Evolutionary conservation across 2,888 invertebrate genomes (phyloP).

Genomic region (Augiades crinisus): DNA sequence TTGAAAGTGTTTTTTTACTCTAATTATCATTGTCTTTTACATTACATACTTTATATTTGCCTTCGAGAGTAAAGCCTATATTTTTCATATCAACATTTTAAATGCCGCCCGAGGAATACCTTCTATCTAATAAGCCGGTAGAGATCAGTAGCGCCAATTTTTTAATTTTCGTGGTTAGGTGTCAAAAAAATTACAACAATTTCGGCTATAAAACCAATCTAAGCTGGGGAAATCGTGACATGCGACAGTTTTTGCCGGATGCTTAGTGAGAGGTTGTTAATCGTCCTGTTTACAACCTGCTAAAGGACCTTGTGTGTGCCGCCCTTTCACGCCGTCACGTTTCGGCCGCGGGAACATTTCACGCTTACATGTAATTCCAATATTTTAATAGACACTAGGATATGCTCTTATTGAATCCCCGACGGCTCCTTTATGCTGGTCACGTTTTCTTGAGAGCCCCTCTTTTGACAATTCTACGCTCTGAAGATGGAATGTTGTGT

Average conservation of each 20-base stretch:
- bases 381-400: slow-evolving; percentile 57
- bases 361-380: slow-evolving; percentile 53
- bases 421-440: slow-evolving; percentile 58
- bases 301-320: slow-evolving; percentile 49
- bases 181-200: too few species aligned
- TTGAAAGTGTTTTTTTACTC: too few species aligned
- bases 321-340: slow-evolving; percentile 71
- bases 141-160: too few species aligned
- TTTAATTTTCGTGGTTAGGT: too few species aligned
- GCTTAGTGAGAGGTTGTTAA: slow-evolving; percentile 61
- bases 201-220: too few species aligned
- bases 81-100: too few species aligned
- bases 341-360: slow-evolving; percentile 51
- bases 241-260: slow-evolving; percentile 57
- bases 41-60: too few species aligned
- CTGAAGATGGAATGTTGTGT: slow-evolving; percentile 61
- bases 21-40: too few species aligned
- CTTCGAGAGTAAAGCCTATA: too few species aligned
- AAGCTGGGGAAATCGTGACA: slow-evolving; percentile 26
- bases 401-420: slow-evolving; percentile 42
- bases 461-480: slow-evolving; percentile 50
- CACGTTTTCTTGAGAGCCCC: slow-evolving; percentile 75
- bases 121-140: too few species aligned
- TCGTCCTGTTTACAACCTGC: slow-evolving; percentile 77
- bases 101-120: too few species aligned